A percentile compares a stretch with the other conserved stretches of the same genome.
Evolutionary conservation across 2,113 vertebrate genomes (phyloP).

Genomic region (Motacilla alba): DNA sequence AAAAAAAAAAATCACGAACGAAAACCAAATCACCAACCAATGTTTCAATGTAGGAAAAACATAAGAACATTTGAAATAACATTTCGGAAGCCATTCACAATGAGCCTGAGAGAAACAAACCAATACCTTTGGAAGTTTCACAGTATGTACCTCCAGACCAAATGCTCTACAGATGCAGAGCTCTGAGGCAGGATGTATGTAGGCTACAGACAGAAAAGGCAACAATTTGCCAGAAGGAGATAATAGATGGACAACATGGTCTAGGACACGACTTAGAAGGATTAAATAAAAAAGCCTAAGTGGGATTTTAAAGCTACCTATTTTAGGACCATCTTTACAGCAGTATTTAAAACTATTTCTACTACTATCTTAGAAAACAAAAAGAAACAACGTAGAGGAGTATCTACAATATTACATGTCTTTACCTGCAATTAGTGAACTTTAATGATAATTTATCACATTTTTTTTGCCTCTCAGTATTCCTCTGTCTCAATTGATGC

Average conservation of each 20-base stretch:
- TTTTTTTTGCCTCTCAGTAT: not conserved
- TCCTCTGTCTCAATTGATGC: not conserved
- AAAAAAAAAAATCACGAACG: not conserved
- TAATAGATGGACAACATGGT: not conserved
- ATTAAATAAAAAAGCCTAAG: not conserved
- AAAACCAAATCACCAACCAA: fast-evolving
- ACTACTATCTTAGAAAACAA: not conserved
- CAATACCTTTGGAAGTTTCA: not conserved
- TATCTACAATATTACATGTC: not conserved
- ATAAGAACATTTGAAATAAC: not conserved
- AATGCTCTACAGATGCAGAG: not conserved
- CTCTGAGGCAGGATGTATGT: not conserved
- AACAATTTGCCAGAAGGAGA: not conserved
- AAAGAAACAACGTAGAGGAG: not conserved
- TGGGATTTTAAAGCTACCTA: not conserved
- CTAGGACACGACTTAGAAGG: not conserved
- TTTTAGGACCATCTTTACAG: not conserved
- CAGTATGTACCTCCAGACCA: not conserved
- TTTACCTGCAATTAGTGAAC: not conserved
- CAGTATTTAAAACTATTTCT: not conserved
- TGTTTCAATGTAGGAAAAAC: not conserved
- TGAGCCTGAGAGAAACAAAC: not conserved
- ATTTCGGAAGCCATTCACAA: not conserved
- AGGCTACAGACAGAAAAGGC: not conserved
- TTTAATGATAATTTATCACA: not conserved